phyloP scores from a whole-genome alignment of 35 echinoderm and acorn worm genomes.

The Heliocidaris erythrogramma region DNA sequence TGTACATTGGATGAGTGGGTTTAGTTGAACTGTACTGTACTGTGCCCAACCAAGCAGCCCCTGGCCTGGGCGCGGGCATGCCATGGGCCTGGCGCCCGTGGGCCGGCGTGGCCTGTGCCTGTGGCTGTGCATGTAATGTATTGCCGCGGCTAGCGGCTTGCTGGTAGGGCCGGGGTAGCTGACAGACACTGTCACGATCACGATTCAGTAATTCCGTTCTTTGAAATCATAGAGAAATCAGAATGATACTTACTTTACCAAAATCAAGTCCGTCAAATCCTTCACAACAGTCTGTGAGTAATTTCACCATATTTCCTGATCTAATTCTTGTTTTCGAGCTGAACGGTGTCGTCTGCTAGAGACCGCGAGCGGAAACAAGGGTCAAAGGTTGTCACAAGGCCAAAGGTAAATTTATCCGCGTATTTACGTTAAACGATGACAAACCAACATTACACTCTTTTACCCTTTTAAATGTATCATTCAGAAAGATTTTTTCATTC shows the following conservation, averaged over 20 bases:
- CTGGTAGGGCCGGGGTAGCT: too few relatives aligned
- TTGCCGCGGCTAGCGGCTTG: too few relatives aligned
- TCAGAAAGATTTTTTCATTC: neutral
- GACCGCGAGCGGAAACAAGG: neutral
- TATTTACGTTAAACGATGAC: neutral
- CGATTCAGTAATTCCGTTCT: neutral
- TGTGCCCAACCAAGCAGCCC: too few relatives aligned
- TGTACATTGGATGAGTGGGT: too few relatives aligned
- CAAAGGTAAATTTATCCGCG: neutral
- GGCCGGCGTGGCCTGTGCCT: too few relatives aligned
- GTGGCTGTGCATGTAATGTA: too few relatives aligned
- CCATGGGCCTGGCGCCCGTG: too few relatives aligned
- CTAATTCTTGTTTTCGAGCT: neutral
- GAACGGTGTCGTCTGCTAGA: constrained; percentile 5
- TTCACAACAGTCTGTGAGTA: neutral
- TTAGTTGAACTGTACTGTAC: too few relatives aligned
- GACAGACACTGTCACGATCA: neutral
- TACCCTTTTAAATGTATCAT: neutral
- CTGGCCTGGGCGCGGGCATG: too few relatives aligned
- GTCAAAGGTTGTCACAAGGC: neutral
- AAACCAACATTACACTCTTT: neutral
- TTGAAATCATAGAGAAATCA: neutral
- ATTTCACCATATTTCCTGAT: neutral
- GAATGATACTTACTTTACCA: neutral
- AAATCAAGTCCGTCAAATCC: constrained; percentile 6